These are phyloP conservation scores for Drosophila novamexicana DNA, from an alignment of 1,140 invertebrate genomes.

Conservation along the genomic window DNA sequence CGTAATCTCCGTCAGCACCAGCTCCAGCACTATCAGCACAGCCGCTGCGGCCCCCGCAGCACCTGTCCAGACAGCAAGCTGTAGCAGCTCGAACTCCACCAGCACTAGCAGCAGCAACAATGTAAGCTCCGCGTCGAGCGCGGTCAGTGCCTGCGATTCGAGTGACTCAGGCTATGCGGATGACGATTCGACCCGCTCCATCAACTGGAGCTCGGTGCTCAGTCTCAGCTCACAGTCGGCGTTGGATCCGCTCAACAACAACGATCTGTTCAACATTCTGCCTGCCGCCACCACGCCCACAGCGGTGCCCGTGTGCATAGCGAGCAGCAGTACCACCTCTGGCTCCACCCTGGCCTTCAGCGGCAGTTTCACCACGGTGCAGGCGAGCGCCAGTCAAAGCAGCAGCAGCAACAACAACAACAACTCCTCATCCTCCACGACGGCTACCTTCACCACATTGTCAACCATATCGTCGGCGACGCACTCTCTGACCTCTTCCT, in stretches of 20 bases:
- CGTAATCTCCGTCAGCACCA: conserved; percentile 3
- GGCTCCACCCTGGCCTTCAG: conserved; percentile 65
- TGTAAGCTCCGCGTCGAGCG: conserved; percentile 44
- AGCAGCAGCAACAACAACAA: conserved; percentile 2
- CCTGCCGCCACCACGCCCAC: conserved; percentile 74
- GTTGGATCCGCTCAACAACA: conserved; percentile 92
- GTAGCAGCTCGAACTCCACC: conserved; percentile 5
- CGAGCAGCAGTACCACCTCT: conserved; percentile 42
- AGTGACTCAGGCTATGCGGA: conserved; percentile 91
- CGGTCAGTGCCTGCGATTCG: conserved; percentile 85
- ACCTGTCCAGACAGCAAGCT: conserved; percentile 19
- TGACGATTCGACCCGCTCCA: conserved; percentile 90
- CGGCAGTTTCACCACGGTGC: conserved; percentile 72
- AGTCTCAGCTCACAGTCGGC: conserved; percentile 93
- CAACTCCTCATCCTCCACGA: conserved; percentile 55
- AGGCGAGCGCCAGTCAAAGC: conserved; percentile 32
- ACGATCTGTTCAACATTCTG: conserved; percentile 87
- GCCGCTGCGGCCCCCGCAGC: conserved; percentile 32
- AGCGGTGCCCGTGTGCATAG: conserved; percentile 68
- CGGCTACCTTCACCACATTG: conserved; percentile 76
- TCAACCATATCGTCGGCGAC: conserved; percentile 79
- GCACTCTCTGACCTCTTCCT: conserved; percentile 78
- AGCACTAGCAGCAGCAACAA: background rate
- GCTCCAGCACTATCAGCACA: conserved; percentile 30
- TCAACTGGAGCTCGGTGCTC: conserved; percentile 96